Base-by-base conservation (phyloP, 2,797 vertebrate genomes). In the Falco biarmicus region DNA sequence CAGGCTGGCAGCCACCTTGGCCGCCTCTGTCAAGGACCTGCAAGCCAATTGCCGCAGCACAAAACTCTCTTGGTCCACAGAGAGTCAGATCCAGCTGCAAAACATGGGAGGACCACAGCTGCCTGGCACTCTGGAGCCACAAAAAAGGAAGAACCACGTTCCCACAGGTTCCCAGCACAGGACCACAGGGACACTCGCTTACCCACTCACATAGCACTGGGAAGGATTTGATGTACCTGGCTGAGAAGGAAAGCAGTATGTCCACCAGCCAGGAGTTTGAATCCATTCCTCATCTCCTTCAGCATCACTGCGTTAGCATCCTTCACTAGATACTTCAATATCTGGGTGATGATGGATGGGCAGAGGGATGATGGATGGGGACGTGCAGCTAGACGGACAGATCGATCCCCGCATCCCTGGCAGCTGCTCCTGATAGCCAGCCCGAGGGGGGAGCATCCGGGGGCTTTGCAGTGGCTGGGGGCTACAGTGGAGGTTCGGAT, bases 401-500 rank as follows among this genome's bases (percentile, higher is more conserved):
- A 82, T 92, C 15, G 3, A 93, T 90, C 86, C 61, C 50, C 2
- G 9, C 26, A 15, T 13, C 66, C 57, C 69, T 17, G 56, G 20
- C 41, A 51, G 61, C 61, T n/a, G 34, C 24, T 68, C 60, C 59
- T 5, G 3, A n/a, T 25, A 50, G 31, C 12, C 61, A 24, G 31
- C 21, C 37, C 5, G 2, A 37, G 48, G 47, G 0, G 14, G 57
- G 34, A 56, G 48, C 34, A 28, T 26, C 15, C 15, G 0, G 51
- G 8, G 32, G 37, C 77, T 70, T 57, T 53, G 37, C 2, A 3
- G 70, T 45, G 59, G 56, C n/a, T 11, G 11, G 50, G 59, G 54
- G 31, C 47, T 2, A 5, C n/a, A 20, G 31, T 5, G 0, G 22
- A 34, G 8, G 53, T 28, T 26, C 0, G 1, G 68, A 37, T 1